A percentile compares a stretch with the other conserved stretches of the same genome.
These are phyloP conservation scores for Spicauda simplicius DNA, from an alignment of 2,888 invertebrate genomes.

Conservation along the genomic window DNA sequence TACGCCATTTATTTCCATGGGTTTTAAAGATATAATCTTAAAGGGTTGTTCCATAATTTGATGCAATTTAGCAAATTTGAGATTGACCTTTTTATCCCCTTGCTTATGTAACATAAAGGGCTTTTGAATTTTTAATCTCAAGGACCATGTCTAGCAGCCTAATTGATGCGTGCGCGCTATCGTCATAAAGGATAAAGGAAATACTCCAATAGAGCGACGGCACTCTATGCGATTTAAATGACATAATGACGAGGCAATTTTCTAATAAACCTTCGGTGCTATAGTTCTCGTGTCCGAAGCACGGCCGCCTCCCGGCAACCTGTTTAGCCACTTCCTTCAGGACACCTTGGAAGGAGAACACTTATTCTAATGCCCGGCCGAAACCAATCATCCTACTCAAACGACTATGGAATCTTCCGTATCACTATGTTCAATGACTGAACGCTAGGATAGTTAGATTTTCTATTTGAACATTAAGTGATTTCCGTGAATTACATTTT, in stretches of 20 bases:
- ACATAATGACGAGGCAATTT: slow-evolving; percentile 84
- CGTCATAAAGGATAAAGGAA: slow-evolving; percentile 84
- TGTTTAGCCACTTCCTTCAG: slow-evolving; percentile 79
- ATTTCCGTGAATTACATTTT: too few species aligned
- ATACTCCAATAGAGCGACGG: slow-evolving; percentile 83
- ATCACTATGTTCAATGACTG: slow-evolving; percentile 2
- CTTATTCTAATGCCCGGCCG: slow-evolving; percentile 45
- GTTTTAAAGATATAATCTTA: background rate
- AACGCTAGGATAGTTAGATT: background rate
- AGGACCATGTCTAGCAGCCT: slow-evolving; percentile 71
- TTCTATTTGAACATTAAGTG: background rate
- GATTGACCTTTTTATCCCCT: background rate
- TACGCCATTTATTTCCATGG: background rate
- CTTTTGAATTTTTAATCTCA: slow-evolving; percentile 26
- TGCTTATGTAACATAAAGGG: slow-evolving; percentile 18
- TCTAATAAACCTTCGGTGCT: slow-evolving; percentile 84
- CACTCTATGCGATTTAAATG: slow-evolving; percentile 85
- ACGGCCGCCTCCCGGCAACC: slow-evolving; percentile 71
- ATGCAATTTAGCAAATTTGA: background rate
- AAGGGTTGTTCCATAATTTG: too few species aligned
- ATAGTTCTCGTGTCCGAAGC: slow-evolving; percentile 73
- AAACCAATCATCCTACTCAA: slow-evolving; percentile 33
- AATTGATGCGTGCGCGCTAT: slow-evolving; percentile 77
- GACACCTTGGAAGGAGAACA: slow-evolving; percentile 64
- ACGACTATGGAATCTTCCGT: slow-evolving; percentile 31